Conservation (phyloP, 2,113 vertebrate genomes). For the Tapirus terrestris region DNA sequence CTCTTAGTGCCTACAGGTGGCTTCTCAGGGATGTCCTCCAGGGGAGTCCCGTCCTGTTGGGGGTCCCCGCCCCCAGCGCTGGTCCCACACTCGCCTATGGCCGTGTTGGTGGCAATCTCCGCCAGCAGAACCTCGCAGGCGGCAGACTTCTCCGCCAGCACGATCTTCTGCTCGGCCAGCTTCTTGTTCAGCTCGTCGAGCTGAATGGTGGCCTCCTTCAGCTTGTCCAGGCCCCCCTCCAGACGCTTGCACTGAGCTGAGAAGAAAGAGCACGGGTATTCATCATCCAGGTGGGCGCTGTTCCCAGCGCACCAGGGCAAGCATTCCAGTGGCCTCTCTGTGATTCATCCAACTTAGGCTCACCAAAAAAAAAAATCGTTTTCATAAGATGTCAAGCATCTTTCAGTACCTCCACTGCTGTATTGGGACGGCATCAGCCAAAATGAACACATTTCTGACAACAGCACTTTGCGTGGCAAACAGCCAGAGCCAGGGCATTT, state of each 20-base stretch:
- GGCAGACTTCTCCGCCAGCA: constrained; percentile 93
- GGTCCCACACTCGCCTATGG: constrained; percentile 85
- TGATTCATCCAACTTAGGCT: fast-evolving
- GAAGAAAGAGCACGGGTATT: fast-evolving
- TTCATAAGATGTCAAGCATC: fast-evolving
- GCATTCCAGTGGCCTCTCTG: fast-evolving
- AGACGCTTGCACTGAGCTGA: constrained; percentile 94
- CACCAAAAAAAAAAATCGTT: not conserved
- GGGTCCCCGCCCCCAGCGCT: fast-evolving
- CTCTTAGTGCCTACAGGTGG: not conserved
- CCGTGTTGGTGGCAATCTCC: constrained; percentile 93
- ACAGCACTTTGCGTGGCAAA: not conserved
- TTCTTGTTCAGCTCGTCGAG: constrained; percentile 93
- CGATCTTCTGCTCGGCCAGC: constrained; percentile 94
- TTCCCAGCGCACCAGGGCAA: fast-evolving
- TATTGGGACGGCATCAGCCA: fast-evolving
- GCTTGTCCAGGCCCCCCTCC: constrained; percentile 94
- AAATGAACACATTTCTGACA: not conserved
- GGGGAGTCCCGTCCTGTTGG: not conserved
- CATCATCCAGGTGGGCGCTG: fast-evolving
- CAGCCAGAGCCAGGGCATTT: not conserved
- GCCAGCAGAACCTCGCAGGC: constrained; percentile 92
- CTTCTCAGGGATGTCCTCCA: not conserved
- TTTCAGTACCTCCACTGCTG: fast-evolving
- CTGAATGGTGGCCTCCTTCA: constrained; percentile 95